Evolutionary conservation across 2,888 invertebrate species (phyloP).

Genomic region (Sinhomidia bicolor): DNA sequence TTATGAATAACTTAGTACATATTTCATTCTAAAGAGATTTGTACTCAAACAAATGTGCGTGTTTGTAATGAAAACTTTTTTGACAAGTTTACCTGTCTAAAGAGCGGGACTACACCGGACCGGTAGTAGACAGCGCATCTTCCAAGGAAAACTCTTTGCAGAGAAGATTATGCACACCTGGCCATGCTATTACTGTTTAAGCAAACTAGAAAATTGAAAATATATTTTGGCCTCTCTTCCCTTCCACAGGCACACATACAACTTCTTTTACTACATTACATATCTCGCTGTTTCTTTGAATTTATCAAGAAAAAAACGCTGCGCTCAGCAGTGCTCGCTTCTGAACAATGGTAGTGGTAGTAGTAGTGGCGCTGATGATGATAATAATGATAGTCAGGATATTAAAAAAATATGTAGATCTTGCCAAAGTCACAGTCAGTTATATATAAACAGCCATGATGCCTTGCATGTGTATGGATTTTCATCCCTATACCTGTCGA

Average conservation of each 20-base stretch:
- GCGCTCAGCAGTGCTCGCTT: no score
- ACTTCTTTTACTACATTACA: background rate
- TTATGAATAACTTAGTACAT: no score
- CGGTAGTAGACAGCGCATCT: no score
- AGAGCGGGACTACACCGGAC: no score
- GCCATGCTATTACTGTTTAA: background rate
- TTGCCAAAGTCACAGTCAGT: no score
- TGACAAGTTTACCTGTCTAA: no score
- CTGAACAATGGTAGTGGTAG: background rate
- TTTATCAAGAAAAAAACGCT: background rate
- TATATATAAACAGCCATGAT: background rate
- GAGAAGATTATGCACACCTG: no score
- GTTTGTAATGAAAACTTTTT: no score
- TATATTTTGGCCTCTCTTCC: slow-evolving; percentile 47
- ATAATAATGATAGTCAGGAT: background rate
- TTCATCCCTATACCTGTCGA: background rate
- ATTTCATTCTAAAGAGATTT: no score
- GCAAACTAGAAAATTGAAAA: slow-evolving; percentile 40
- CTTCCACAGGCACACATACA: background rate
- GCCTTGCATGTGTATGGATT: background rate
- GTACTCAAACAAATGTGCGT: no score
- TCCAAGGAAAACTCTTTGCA: no score
- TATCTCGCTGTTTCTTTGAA: background rate
- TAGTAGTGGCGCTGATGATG: no score
- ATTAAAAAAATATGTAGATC: background rate